phyloP scores from a whole-genome alignment of 2,888 invertebrate genomes.

The Electrophaes corylata region DNA sequence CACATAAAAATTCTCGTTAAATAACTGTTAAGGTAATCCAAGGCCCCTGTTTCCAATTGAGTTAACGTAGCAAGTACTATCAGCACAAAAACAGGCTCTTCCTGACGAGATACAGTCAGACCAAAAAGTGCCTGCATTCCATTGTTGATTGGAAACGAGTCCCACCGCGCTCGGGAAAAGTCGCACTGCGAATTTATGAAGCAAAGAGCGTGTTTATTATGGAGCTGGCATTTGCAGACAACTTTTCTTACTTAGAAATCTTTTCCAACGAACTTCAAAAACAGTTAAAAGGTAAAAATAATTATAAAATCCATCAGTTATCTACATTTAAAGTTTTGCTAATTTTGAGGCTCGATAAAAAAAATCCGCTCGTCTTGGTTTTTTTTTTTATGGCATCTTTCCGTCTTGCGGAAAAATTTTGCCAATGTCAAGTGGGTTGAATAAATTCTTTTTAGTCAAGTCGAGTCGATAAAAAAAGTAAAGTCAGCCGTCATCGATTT shows the following conservation, averaged over 20 bases:
- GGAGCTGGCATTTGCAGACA: conserved; percentile 56
- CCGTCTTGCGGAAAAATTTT: too few relatives aligned
- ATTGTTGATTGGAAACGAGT: conserved; percentile 80
- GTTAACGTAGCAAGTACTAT: conserved; percentile 50
- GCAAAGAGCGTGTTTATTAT: conserved; percentile 42
- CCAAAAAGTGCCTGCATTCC: conserved; percentile 79
- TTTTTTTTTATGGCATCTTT: too few relatives aligned
- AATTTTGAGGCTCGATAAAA: too few relatives aligned
- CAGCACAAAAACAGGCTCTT: conserved; percentile 68
- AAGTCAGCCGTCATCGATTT: too few relatives aligned
- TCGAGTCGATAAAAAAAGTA: too few relatives aligned
- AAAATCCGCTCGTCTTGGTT: too few relatives aligned
- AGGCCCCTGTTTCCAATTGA: conserved; percentile 60
- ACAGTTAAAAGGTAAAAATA: neutral
- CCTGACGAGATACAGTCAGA: conserved; percentile 56
- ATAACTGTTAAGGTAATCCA: conserved; percentile 58
- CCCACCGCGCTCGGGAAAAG: conserved; percentile 72
- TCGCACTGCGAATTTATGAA: conserved; percentile 59
- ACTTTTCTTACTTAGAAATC: conserved; percentile 2
- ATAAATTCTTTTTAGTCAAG: too few relatives aligned
- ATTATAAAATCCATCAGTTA: too few relatives aligned
- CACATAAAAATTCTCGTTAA: conserved; percentile 41
- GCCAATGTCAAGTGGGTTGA: too few relatives aligned
- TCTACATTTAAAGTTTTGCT: too few relatives aligned
- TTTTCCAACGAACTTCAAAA: neutral